Evolutionary conservation across 2,888 invertebrate species (phyloP).

Genomic region (Bibio marci): DNA sequence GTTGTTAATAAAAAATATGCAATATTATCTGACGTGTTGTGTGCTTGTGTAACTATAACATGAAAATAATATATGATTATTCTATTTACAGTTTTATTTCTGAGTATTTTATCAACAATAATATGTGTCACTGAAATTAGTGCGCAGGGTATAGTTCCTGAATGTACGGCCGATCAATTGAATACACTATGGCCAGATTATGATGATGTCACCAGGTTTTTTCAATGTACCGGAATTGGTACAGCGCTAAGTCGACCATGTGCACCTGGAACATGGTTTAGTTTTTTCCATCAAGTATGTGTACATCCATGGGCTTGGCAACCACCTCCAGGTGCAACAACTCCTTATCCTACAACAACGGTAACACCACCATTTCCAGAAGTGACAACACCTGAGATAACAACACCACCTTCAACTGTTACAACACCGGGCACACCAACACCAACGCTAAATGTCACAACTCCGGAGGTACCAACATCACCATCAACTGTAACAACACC

Average conservation of each 20-base stretch:
- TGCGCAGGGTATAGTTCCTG: no score
- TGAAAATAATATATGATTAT: no score
- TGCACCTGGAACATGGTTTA: constrained; percentile 20
- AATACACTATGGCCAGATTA: constrained; percentile 26
- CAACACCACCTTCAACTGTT: background rate
- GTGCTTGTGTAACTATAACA: no score
- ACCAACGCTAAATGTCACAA: constrained; percentile 7
- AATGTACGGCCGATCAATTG: constrained; percentile 19
- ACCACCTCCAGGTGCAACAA: constrained; percentile 1
- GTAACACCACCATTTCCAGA: constrained; percentile 4
- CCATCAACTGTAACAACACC: background rate
- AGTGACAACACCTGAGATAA: no score
- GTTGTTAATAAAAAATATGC: no score
- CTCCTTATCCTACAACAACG: constrained; percentile 7
- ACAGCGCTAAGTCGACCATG: constrained; percentile 17
- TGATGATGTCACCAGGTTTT: constrained; percentile 20
- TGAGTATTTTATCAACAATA: no score
- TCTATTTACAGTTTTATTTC: no score
- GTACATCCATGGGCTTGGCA: constrained; percentile 7
- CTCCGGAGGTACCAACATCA: background rate
- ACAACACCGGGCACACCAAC: constrained; percentile 3
- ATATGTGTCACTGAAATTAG: no score
- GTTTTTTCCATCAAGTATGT: constrained; percentile 23
- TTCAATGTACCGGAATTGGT: constrained; percentile 16
- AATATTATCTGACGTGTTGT: no score